Percentiles rank a stretch among this genome's conserved stretches.
Conservation (phyloP, 2,888 invertebrate species). For the Caenorhabditis sp. region DNA sequence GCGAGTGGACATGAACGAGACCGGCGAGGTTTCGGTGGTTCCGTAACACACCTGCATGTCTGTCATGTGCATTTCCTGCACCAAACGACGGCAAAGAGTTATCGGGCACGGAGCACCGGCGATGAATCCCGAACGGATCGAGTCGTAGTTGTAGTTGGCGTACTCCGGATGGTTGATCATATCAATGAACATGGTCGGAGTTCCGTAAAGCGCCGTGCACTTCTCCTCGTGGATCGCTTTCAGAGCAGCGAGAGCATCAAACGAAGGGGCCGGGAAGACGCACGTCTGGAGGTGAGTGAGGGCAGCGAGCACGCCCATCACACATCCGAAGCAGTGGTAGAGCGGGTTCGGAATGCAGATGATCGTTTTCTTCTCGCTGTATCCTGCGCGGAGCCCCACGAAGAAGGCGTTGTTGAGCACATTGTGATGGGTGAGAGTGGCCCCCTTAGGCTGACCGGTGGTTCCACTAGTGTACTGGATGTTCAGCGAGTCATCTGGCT, state of each 20-base stretch:
- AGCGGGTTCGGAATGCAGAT: conserved; percentile 78
- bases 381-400: conserved; percentile 82
- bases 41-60: conserved; percentile 82
- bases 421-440: conserved; percentile 83
- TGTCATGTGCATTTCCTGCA: conserved; percentile 80
- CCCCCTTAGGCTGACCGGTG: conserved; percentile 88
- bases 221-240: conserved; percentile 84
- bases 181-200: conserved; percentile 82
- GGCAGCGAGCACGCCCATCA: conserved; percentile 83
- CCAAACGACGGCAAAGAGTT: conserved; percentile 80
- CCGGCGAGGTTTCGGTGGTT: conserved; percentile 83
- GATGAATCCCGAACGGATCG: conserved; percentile 82
- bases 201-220: conserved; percentile 82
- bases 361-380: conserved; percentile 71
- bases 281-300: conserved; percentile 81
- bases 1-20: conserved; percentile 81
- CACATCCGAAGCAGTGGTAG: conserved; percentile 87
- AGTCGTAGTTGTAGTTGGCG: conserved; percentile 79
- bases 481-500: conserved; percentile 85
- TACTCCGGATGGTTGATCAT: conserved; percentile 80
- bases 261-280: conserved; percentile 81
- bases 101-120: conserved; percentile 86
- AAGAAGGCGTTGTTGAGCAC: conserved; percentile 87
- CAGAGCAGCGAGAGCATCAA: conserved; percentile 83
- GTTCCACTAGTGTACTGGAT: conserved; percentile 84